Evolutionary conservation across 1,140 invertebrate genomes (phyloP), one percentile per base, ranked within the genome.

Genomic region (Drosophila lini): DNA sequence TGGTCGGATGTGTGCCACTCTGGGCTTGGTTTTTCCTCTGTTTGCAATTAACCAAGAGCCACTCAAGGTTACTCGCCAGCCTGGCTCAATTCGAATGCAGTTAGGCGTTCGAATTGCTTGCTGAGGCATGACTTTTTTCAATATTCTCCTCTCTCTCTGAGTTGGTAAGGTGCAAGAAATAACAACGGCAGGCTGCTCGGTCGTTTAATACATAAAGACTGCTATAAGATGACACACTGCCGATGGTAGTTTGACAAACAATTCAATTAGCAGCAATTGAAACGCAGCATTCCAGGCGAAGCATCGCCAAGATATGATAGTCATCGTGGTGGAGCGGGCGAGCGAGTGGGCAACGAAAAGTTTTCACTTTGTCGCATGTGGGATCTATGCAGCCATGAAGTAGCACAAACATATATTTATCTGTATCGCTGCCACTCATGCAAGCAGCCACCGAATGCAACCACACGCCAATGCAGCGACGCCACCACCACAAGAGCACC

Each of bases 311-410:
- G 38, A 55, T 53, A 38, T 69, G 62, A 69, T 67, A 67, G 62
- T 53, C 65, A 69, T 67, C 62, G 31, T 67, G 16, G 8, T 22
- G 22, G 25, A 28, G 45, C 28, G 47, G 25, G 22, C 22, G 22
- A 32, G 48, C 31, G 16, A 34, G n/a, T 48, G 41, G 62, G 32
- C 41, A 65, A n/a, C 44, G 65, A 74, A 82, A 71, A 81, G 83
- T 88, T 86, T 86, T 86, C 84, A 89, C 83, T 83, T 80, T 83
- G 83, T 86, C 81, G 81, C 81, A 86, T 84, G 81, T 74, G 78
- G 70, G 69, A 63, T 75, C 74, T 75, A 75, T 64, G 69, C 76
- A 75, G 69, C 62, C 80, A 64, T 79, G 61, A 86, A 85, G 79
- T 86, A 75, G 82, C 83, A 83, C 83, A 86, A 77, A 74, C 64